phyloP scores from a whole-genome alignment of 2,797 vertebrate species.

The Oryzias dopingdopingensis region DNA sequence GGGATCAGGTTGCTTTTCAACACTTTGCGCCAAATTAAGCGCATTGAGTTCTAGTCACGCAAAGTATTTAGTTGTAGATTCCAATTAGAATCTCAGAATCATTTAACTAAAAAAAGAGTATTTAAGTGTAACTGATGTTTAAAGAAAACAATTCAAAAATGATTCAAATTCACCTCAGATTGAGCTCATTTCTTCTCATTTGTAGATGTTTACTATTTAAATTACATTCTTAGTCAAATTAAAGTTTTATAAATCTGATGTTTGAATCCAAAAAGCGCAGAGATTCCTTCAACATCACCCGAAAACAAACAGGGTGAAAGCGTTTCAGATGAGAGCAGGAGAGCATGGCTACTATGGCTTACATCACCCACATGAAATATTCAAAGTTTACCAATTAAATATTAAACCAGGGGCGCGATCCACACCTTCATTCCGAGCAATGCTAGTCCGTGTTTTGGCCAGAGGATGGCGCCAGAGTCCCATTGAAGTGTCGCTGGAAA shows the following conservation, averaged over 20 bases:
- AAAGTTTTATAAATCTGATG: no score
- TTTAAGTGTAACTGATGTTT: no score
- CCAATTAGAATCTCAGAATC: not conserved
- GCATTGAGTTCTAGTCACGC: constrained; percentile 19
- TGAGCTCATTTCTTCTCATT: no score
- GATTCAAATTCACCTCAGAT: no score
- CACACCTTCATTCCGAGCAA: constrained; percentile 15
- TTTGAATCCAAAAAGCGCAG: not conserved
- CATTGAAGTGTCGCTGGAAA: constrained; percentile 6
- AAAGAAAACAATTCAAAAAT: no score
- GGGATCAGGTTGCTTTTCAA: not conserved
- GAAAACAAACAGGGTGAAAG: not conserved
- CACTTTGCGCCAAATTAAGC: constrained; percentile 9
- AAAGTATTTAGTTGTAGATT: not conserved
- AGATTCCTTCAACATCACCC: constrained; percentile 4
- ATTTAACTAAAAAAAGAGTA: not conserved
- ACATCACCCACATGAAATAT: constrained; percentile 80
- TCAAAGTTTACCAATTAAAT: constrained; percentile 78
- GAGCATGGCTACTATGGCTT: constrained; percentile 55
- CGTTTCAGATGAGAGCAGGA: constrained; percentile 29
- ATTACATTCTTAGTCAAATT: no score
- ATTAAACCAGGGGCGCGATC: constrained; percentile 58
- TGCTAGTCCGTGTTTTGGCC: constrained; percentile 27
- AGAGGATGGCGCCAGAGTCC: constrained; percentile 76
- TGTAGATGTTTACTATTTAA: no score